A percentile compares a stretch with the other conserved stretches of the same genome.
Evolutionary conservation across 2,797 vertebrate species (phyloP).

Genomic region (Gouania willdenowi): DNA sequence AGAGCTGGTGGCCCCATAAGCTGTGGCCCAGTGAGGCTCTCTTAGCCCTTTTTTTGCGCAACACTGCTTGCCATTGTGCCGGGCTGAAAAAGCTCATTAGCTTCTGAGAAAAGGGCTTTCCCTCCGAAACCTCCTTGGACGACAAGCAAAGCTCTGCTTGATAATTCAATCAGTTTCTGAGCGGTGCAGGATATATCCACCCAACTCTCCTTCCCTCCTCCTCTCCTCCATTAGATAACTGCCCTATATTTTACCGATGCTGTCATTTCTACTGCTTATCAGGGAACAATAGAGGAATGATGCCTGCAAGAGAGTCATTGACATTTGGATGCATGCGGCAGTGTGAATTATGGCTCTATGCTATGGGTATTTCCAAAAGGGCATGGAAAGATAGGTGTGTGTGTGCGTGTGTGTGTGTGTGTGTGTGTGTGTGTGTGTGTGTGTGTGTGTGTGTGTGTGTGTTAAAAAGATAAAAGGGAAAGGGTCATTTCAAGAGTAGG

Average conservation of each 20-base stretch:
- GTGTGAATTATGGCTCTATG: constrained; percentile 55
- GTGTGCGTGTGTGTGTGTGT: not conserved
- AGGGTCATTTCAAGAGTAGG: constrained; percentile 49
- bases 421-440: not conserved
- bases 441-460: not conserved
- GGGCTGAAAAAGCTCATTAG: constrained; percentile 70
- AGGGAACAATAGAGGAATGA: constrained; percentile 68
- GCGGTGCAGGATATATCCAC: constrained; percentile 31
- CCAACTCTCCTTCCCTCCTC: constrained; percentile 13
- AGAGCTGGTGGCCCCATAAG: constrained; percentile 70
- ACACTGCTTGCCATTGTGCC: constrained; percentile 68
- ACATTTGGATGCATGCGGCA: constrained; percentile 65
- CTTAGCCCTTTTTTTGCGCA: constrained; percentile 57
- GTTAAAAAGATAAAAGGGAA: constrained; percentile 49
- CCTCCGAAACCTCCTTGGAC: constrained; percentile 54
- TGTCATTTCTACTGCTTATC: constrained; percentile 57
- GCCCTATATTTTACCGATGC: constrained; percentile 60
- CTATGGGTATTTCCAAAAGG: constrained; percentile 52
- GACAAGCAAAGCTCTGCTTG: constrained; percentile 69
- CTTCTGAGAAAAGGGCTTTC: constrained; percentile 61
- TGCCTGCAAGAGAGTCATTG: constrained; percentile 58
- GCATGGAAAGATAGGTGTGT: constrained; percentile 45
- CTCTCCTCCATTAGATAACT: constrained; percentile 65
- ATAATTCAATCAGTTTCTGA: constrained; percentile 71
- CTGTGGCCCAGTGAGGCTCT: constrained; percentile 51